A percentile compares a stretch with the other conserved stretches of the same genome.
phyloP scores from a whole-genome alignment of 2,113 vertebrate species.

The Arenaria interpres region DNA sequence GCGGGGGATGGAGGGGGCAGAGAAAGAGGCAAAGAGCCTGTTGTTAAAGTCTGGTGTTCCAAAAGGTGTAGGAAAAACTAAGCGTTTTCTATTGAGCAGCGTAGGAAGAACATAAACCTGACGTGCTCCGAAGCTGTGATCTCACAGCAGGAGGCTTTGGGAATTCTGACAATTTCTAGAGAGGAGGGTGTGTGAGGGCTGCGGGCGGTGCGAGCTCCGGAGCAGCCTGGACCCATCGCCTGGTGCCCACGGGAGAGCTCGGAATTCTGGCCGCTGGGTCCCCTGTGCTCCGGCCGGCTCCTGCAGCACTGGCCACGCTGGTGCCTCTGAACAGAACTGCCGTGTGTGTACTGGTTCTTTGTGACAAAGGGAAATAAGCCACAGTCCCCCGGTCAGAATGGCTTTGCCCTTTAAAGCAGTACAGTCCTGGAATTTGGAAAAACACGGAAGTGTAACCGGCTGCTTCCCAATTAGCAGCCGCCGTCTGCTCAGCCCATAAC shows the following conservation, averaged over 20 bases:
- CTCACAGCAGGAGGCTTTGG: neutral
- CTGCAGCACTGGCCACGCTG: fast-evolving
- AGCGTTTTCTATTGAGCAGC: neutral
- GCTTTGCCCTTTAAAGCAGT: neutral
- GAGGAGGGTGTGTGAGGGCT: neutral
- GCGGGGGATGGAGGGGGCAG: neutral
- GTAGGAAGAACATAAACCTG: neutral
- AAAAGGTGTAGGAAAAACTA: neutral
- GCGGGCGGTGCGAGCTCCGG: neutral
- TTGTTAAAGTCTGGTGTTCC: neutral
- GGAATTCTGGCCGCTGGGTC: fast-evolving
- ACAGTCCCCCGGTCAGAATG: fast-evolving
- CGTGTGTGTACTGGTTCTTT: fast-evolving
- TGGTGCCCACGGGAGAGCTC: fast-evolving
- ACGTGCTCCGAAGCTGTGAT: neutral
- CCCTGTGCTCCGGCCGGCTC: neutral
- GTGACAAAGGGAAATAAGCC: neutral
- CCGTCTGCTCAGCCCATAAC: neutral
- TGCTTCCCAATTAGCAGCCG: fast-evolving
- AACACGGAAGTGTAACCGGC: neutral
- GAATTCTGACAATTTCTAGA: neutral
- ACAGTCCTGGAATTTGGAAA: neutral
- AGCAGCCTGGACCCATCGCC: neutral
- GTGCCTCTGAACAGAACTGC: neutral
- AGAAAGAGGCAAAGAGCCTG: neutral